Conservation (phyloP, 2,113 vertebrate genomes). For the Camelus bactrianus region DNA sequence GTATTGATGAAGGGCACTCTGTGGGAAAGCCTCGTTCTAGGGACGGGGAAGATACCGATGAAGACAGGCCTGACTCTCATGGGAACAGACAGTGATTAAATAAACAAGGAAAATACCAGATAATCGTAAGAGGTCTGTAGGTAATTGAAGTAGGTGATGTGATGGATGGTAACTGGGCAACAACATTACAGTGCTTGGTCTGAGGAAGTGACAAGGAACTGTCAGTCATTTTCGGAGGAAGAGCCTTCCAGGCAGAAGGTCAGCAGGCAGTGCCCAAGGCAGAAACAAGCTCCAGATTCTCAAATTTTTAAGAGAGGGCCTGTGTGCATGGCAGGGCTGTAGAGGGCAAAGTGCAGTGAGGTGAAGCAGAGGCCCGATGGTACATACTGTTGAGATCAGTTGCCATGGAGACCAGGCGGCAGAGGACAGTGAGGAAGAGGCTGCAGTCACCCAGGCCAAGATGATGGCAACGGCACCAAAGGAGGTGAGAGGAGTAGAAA, state of each 20-base stretch:
- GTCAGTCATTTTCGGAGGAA: background rate
- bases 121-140: background rate
- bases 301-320: background rate
- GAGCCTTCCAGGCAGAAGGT: background rate
- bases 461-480: rapidly evolving
- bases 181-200: background rate
- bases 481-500: background rate
- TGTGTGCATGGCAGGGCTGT: rapidly evolving
- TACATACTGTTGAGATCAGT: rapidly evolving
- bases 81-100: background rate
- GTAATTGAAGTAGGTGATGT: background rate
- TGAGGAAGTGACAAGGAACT: background rate
- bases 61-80: background rate
- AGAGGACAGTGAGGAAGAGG: background rate
- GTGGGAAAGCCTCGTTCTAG: background rate
- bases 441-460: background rate
- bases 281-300: background rate
- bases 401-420: rapidly evolving
- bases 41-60: too few species aligned
- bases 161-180: background rate
- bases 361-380: background rate
- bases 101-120: background rate
- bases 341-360: rapidly evolving
- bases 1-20: background rate
- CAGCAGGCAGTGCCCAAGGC: background rate